Base-by-base conservation (phyloP, 1,140 invertebrate genomes). In the Probaryconus sp. region DNA sequence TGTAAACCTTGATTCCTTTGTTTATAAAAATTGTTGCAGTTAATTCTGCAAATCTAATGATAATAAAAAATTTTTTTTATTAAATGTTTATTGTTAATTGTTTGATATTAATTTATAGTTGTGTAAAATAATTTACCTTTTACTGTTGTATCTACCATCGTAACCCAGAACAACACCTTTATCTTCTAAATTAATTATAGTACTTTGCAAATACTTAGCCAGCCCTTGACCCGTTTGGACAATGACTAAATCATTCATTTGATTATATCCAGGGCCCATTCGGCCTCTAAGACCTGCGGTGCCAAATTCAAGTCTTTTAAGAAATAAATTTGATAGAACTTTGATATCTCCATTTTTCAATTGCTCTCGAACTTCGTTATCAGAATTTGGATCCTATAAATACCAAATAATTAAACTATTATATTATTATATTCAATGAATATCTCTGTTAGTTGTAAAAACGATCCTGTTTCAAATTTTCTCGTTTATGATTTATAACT, bases 221-320 rank as follows among this genome's bases (percentile, higher is more conserved):
- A 99, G 85, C 3, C 98, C 98, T 91, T 99, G 97, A 2, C 93
- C 93, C 11, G 98, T 96, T 89, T 99, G 98, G 38, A 99, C 91
- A 18, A 99, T 94, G 0, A 99, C 97, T 17, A 99, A 89, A 88
- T 99, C 97, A 89, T 99, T 99, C 94, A 99, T 97, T 51, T 93
- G 93, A 76, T 91, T 91, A 81, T 94, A 98, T 0, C 98, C 98
- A 28, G 96, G 92, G 10, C 92, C 94, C 97, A 99, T 99, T 64
- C 89, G 88, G 0, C 95, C 95, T 60, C 98, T 90, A 4, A 99
- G 88, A 1, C 98, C 96, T 1, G 97, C 96, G 3, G 97, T 97
- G 14, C 95, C 96, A 86, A 97, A 97, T 77, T 92, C 90, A 58
- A 97, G 90, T 7, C 93, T 89, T 30, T 90, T 84, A 40, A 92